A percentile compares a stretch with the other conserved stretches of the same genome.
Evolutionary conservation across 2,113 vertebrate species (phyloP).

Genomic region (Gallinago undulata): DNA sequence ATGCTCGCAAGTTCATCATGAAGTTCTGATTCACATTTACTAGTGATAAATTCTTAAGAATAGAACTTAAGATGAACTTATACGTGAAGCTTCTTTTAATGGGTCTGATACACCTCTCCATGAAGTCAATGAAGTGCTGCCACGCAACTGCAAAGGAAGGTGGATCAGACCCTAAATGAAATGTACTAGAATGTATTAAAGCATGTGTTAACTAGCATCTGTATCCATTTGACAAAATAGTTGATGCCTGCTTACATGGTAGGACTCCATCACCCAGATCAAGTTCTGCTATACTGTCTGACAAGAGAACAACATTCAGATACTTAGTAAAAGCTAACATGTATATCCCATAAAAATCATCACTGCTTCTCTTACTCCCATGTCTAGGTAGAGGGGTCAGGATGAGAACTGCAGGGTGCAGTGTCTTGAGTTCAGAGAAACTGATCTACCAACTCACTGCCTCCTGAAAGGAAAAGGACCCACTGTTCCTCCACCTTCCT

Average conservation of each 20-base stretch:
- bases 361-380: neutral
- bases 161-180: neutral
- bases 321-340: neutral
- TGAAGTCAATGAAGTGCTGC: neutral
- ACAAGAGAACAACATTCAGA: constrained; percentile 8
- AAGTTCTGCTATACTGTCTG: constrained; percentile 2
- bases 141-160: neutral
- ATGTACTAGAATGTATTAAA: neutral
- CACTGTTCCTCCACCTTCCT: neutral
- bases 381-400: neutral
- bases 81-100: neutral
- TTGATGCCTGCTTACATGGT: neutral
- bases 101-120: neutral
- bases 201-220: neutral
- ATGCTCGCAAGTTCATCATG: neutral
- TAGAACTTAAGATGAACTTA: neutral
- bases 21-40: neutral
- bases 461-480: neutral
- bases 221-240: neutral
- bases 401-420: neutral
- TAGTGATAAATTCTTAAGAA: neutral
- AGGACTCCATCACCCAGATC: neutral
- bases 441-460: neutral
- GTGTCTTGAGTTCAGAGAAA: neutral
- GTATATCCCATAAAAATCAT: neutral